phyloP scores from a whole-genome alignment of 1,140 invertebrate species.

The Lineus longissimus region DNA sequence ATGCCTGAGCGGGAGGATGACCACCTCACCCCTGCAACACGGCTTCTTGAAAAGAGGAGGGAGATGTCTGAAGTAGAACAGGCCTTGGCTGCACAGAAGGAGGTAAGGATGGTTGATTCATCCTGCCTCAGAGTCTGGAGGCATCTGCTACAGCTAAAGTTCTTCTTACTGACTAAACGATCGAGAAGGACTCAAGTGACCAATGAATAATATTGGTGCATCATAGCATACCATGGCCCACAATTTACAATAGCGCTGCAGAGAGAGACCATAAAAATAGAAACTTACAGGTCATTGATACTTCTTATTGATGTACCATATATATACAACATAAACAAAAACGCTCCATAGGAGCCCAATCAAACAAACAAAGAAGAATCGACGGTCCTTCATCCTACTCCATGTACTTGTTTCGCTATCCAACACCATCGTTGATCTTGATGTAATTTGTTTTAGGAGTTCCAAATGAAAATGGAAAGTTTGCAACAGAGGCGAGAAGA shows the following conservation, averaged over 20 bases:
- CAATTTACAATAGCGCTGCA: too few species aligned
- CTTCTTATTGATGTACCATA: too few species aligned
- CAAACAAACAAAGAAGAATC: too few species aligned
- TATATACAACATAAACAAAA: too few species aligned
- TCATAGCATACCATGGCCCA: too few species aligned
- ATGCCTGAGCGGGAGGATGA: slow-evolving; percentile 55
- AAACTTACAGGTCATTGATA: too few species aligned
- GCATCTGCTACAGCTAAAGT: not conserved
- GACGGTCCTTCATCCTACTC: too few species aligned
- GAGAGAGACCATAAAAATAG: too few species aligned
- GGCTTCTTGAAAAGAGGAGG: slow-evolving; percentile 50
- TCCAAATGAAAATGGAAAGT: slow-evolving; percentile 57
- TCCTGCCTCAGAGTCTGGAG: not conserved
- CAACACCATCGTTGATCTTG: not conserved
- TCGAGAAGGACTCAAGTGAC: not conserved
- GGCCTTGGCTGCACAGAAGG: slow-evolving; percentile 52
- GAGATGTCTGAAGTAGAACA: slow-evolving; percentile 55
- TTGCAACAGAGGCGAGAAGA: slow-evolving; percentile 53
- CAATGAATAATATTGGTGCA: too few species aligned
- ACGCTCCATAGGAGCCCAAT: too few species aligned
- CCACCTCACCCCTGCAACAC: slow-evolving; percentile 53
- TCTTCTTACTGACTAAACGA: not conserved
- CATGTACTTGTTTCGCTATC: not conserved
- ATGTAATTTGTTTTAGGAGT: slow-evolving; percentile 39
- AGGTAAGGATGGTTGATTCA: slow-evolving; percentile 36